Evolutionary conservation across 2,113 vertebrate genomes (phyloP), one percentile per base, ranked within the genome.

Genomic region (Osmerus eperlanus): DNA sequence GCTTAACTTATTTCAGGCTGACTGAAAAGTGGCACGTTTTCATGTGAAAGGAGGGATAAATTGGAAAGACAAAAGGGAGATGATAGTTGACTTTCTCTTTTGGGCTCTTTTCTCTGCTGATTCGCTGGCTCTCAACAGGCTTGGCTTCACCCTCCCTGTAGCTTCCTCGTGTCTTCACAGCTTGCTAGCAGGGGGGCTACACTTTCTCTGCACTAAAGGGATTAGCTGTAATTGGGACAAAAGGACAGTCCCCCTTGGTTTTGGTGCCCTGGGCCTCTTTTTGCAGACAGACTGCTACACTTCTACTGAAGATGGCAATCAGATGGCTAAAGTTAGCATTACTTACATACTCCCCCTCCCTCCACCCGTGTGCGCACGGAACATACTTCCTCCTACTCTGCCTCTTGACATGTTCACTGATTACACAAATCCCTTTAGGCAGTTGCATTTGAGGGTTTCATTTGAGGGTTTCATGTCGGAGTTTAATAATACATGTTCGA

Each of bases 211-310:
- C 65, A 74, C 84, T 86, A 81, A 88, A 85, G 81, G 83, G 86
- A 90, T 90, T 83, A 88, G 75, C 83, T 78, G 80, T 79, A 82
- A 82, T 84, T 78, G 76, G 80, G 82, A 88, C 83, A 89, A 91
- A 90, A 84, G 84, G 64, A 65, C 74, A 68, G 80, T 79, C 85
- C 72, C 71, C 54, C 12, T 73, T 79, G 75, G 68, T 78, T 64
- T 72, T 65, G 64, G 28, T 52, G 3, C 53, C 32, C 28, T 3
- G 58, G 53, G 64, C 71, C 63, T 36, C 51, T 47, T 11, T 62
- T 71, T 67, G 65, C 41, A 61, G 55, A 66, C 29, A 18, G 62
- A 14, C 52, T n/a, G n/a, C 68, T 56, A 52, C 65, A 68, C 63
- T 62, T 62, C 12, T 23, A 23, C 23, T 56, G 54, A 28, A 23